A percentile compares a stretch with the other conserved stretches of the same genome.
Evolutionary conservation across 2,888 invertebrate species (phyloP).

Genomic region (Sycophila texana): DNA sequence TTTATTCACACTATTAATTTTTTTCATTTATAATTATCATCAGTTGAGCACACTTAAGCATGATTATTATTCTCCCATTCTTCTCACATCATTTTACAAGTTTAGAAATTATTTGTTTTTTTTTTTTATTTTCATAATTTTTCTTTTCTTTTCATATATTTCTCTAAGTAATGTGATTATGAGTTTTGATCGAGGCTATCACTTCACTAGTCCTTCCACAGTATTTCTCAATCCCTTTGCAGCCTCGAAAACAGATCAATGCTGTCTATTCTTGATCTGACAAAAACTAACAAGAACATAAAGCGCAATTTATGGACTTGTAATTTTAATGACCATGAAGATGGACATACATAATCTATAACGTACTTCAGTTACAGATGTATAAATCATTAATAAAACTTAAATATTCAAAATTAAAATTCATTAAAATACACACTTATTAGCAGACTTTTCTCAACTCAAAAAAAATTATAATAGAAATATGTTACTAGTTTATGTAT

Average conservation of each 20-base stretch:
- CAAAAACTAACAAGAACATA: slow-evolving; percentile 37
- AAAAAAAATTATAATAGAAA: slow-evolving; percentile 51
- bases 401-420: slow-evolving; percentile 48
- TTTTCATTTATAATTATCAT: slow-evolving; percentile 57
- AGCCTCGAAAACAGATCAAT: slow-evolving; percentile 45
- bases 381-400: slow-evolving; percentile 45
- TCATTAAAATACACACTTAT: slow-evolving; percentile 34
- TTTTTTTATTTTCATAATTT: slow-evolving; percentile 53
- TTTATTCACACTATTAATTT: slow-evolving; percentile 60
- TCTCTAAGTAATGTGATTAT: slow-evolving; percentile 57
- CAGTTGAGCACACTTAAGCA: slow-evolving; percentile 50
- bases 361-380: slow-evolving; percentile 34
- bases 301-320: slow-evolving; percentile 54
- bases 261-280: slow-evolving; percentile 36
- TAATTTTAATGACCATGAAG: slow-evolving; percentile 50
- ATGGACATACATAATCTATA: slow-evolving; percentile 20
- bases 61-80: slow-evolving; percentile 53
- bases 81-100: slow-evolving; percentile 54
- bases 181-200: slow-evolving; percentile 52
- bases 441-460: slow-evolving; percentile 27
- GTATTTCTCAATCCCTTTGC: slow-evolving; percentile 28
- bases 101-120: slow-evolving; percentile 59
- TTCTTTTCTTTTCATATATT: slow-evolving; percentile 50
- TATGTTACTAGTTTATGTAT: slow-evolving; percentile 53
- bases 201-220: slow-evolving; percentile 18